Percentiles rank a stretch among this genome's conserved stretches.
These are phyloP conservation scores for Cremastobaeus sp. DNA, from an alignment of 2,888 invertebrate genomes.

Conservation along the genomic window DNA sequence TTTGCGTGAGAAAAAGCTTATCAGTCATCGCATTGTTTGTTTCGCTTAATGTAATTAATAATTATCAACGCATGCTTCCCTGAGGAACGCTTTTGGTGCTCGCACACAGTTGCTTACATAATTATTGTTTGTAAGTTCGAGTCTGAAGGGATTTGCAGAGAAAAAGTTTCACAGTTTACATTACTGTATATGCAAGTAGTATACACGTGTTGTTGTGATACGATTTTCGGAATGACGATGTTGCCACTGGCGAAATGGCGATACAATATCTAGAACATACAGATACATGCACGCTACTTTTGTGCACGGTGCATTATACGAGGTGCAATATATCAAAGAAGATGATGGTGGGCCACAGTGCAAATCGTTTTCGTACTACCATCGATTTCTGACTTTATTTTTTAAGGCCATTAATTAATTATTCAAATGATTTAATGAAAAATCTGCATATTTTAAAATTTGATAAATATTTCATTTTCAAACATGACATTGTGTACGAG, in stretches of 20 bases:
- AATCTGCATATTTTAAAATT: too few relatives aligned
- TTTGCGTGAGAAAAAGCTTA: too few relatives aligned
- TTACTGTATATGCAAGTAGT: constrained; percentile 12
- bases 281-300: constrained; percentile 50
- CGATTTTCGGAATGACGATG: constrained; percentile 26
- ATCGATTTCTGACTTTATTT: too few relatives aligned
- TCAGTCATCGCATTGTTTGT: too few relatives aligned
- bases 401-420: too few relatives aligned
- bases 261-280: constrained; percentile 44
- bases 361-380: constrained; percentile 28
- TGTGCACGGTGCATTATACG: constrained; percentile 49
- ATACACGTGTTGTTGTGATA: constrained; percentile 37
- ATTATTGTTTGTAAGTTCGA: not conserved
- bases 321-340: constrained; percentile 31
- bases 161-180: not conserved
- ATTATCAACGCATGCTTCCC: too few relatives aligned
- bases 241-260: constrained; percentile 33
- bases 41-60: too few relatives aligned
- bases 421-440: too few relatives aligned
- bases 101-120: not conserved
- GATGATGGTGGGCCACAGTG: constrained; percentile 34
- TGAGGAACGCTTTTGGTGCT: too few relatives aligned
- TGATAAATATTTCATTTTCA: too few relatives aligned
- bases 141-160: too few relatives aligned
- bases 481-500: too few relatives aligned